Base-by-base conservation (phyloP, 2,113 vertebrate species). In the Serranochromis macrocephalus region DNA sequence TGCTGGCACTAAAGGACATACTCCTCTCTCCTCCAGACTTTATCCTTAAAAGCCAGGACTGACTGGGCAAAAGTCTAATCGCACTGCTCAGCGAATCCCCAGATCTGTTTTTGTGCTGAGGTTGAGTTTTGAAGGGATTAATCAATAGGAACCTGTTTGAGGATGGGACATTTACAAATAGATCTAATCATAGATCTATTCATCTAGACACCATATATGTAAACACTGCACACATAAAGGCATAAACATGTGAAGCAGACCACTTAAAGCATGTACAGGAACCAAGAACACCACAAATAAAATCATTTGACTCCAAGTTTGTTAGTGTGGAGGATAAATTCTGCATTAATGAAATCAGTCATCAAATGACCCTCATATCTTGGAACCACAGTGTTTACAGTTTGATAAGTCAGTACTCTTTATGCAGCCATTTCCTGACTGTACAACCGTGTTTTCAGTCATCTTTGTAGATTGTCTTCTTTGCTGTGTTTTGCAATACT, bases 341-440 rank as follows among this genome's bases (percentile, higher is more conserved):
- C 42, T 12, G 26, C 42, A 5, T 31, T 1, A 78, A 78, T 49
- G 1, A 75, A 19, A 75, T 17, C 42, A 12, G 0, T 49, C 42
- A 29, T 49, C 4, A 29, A 31, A 49, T 31, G 42, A 31, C 9
- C 42, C 26, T 71, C 7, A 3, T 24, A 0, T 9, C 0, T 5
- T 5, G 6, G 16, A 47, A 29, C 16, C 42, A 4, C 6, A 29
- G 40, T 11, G 42, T 47, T 75, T 47, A 17, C 14, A 17, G 40
- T 29, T 49, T 12, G 6, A 17, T 19, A 19, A 11, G 16, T 49
- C 24, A 4, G 40, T 17, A 1, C 42, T 49, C 68, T 73, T 42
- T 0, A 29, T 75, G 68, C 24, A 26, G 40, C 3, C 42, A 47
- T 19, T 45, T 75, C 24, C 16, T 78, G 24, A 49, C 24, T 78